These are phyloP conservation scores for Stenotaenia linearis DNA, from an alignment of 2,888 invertebrate genomes.

Conservation along the genomic window DNA sequence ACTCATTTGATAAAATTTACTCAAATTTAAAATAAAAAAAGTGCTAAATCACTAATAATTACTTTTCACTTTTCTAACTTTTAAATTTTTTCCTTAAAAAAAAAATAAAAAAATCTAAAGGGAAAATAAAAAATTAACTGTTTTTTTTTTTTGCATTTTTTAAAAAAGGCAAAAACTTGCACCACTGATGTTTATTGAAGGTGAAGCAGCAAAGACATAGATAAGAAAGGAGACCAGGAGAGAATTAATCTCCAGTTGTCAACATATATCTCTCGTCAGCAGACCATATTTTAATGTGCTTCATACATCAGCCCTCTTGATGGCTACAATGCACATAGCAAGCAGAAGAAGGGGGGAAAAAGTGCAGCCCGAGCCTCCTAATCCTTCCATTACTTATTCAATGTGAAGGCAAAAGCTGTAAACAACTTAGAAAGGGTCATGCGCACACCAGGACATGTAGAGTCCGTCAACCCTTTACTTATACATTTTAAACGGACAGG, in stretches of 20 bases:
- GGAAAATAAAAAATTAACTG: not conserved
- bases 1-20: not conserved
- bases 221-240: not conserved
- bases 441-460: not conserved
- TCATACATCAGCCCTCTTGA: conserved; percentile 31
- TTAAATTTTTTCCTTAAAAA: not conserved
- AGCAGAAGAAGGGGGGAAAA: not conserved
- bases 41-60: not conserved
- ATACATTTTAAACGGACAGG: not conserved
- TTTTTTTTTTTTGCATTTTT: not conserved
- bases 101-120: not conserved
- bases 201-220: not conserved
- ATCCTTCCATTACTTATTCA: conserved; percentile 32
- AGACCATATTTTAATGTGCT: conserved; percentile 33
- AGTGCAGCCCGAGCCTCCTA: not conserved
- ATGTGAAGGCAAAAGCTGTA: not conserved
- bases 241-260: conserved; percentile 30
- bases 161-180: not conserved
- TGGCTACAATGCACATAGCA: conserved; percentile 31
- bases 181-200: not conserved
- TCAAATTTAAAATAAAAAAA: not conserved
- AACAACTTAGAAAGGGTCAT: not conserved
- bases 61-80: not conserved
- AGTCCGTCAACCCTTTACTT: not conserved
- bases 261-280: conserved; percentile 33